Conservation (phyloP, 2,113 vertebrate genomes). For the Empidonax alnorum region DNA sequence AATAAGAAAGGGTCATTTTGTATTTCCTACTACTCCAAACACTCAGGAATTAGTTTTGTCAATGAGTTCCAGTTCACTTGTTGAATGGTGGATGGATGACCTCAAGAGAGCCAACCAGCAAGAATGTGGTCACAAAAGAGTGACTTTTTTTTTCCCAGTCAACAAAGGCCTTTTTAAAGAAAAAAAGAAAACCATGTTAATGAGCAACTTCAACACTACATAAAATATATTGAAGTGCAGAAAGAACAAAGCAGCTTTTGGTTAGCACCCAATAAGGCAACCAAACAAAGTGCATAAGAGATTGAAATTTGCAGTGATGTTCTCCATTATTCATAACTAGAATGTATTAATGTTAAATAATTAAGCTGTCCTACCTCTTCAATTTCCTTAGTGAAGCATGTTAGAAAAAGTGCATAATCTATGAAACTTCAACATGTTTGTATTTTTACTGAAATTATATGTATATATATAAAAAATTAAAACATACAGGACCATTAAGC, state of each 20-base stretch:
- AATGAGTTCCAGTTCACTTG: neutral
- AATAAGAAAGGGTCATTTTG: neutral
- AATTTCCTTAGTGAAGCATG: slow-evolving; percentile 94
- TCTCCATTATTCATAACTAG: slow-evolving; percentile 54
- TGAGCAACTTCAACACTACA: neutral
- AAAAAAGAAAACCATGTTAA: neutral
- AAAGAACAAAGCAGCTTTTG: slow-evolving; percentile 32
- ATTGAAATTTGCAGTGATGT: slow-evolving; percentile 24
- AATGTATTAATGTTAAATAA: slow-evolving; percentile 60
- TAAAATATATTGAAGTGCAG: slow-evolving; percentile 33
- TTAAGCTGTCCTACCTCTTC: slow-evolving; percentile 91
- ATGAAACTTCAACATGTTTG: slow-evolving; percentile 63
- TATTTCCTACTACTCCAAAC: neutral
- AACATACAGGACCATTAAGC: neutral
- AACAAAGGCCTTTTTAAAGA: neutral
- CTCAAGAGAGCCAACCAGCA: neutral
- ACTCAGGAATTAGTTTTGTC: neutral
- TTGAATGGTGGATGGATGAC: neutral
- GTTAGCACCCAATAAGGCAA: slow-evolving; percentile 59
- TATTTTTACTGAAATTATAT: neutral
- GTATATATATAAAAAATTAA: neutral
- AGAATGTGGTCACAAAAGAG: neutral
- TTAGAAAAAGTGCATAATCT: slow-evolving; percentile 85
- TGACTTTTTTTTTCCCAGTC: neutral
- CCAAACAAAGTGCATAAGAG: slow-evolving; percentile 47